Base-by-base conservation (phyloP, 2,888 invertebrate genomes). In the Bellardia bayeri region DNA sequence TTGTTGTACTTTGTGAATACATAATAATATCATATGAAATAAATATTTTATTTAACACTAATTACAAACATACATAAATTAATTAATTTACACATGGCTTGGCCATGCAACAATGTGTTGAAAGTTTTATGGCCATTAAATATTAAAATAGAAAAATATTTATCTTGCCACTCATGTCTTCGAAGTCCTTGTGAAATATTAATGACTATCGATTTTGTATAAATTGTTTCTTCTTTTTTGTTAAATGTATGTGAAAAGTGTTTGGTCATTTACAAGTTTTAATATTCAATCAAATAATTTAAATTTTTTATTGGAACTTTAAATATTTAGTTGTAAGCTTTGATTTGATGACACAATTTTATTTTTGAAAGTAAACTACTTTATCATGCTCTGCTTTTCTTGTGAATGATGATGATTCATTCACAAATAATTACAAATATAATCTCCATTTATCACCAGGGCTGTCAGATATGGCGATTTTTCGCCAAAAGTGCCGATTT, bases 1-100 rank as follows among this genome's bases (percentile, higher is more conserved):
- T 78, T 61, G 14, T 56, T 78, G 9, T 56, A 49, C 51, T 71
- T 40, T 64, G 30, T 71, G 76, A 69, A 69, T 83, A 51, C 69
- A 69, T 72, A 61, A 68, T 58, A 23, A 51, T 14, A 30, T 11
- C 23, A 49, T 56, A 23, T 40, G 13, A 61, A 68, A 74, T 33
- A 49, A 71, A 45, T 16, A n/a, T 23, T 23, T 23, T 71, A 63
- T 0, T 13, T 14, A 68, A 51, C 13, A 8, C 23, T 37, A 82
- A 75, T 40, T 3, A 45, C 11, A 45, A 61, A 5, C 8, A 51
- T 56, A 69, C 49, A 40, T 54, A 42, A 42, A 4, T 51, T 40
- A 16, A 79, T 69, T 58, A 30, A 58, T 49, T 40, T 14, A 66
- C 63, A 51, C 49, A 23, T 54, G 23, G 37, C 23, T 61, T 40